A percentile compares a stretch with the other conserved stretches of the same genome.
These are phyloP conservation scores for Morpho deidamia DNA, from an alignment of 2,888 invertebrate genomes.

Conservation along the genomic window DNA sequence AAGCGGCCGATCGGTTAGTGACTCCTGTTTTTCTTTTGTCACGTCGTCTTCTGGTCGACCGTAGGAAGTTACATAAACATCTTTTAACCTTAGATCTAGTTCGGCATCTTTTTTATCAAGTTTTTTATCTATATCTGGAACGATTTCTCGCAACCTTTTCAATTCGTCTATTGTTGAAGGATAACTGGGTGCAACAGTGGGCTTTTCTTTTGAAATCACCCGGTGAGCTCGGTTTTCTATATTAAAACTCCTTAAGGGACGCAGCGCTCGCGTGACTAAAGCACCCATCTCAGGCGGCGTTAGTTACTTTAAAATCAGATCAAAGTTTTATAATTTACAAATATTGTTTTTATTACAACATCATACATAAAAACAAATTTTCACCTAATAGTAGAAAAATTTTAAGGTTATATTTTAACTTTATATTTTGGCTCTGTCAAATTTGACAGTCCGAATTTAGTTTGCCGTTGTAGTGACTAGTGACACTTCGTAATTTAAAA, in stretches of 20 bases:
- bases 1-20: conserved; percentile 68
- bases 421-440: neutral
- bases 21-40: conserved; percentile 47
- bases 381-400: no score
- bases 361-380: no score
- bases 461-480: no score
- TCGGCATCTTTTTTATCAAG: conserved; percentile 79
- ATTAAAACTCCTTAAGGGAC: conserved; percentile 83
- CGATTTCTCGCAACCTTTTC: conserved; percentile 79
- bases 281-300: conserved; percentile 81
- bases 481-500: conserved; percentile 1
- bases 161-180: conserved; percentile 80
- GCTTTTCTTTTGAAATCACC: conserved; percentile 82
- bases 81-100: conserved; percentile 82
- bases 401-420: neutral
- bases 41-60: conserved; percentile 75
- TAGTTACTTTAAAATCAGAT: conserved; percentile 30
- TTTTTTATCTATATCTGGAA: conserved; percentile 80
- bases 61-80: conserved; percentile 85
- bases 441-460: conserved; percentile 7
- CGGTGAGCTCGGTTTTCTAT: conserved; percentile 87
- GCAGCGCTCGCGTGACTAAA: conserved; percentile 76
- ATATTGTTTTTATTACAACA: no score
- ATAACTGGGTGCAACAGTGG: conserved; percentile 83
- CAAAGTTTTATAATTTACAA: no score